phyloP scores from a whole-genome alignment of 1,140 invertebrate species.

The Meloidogyne hapla region DNA sequence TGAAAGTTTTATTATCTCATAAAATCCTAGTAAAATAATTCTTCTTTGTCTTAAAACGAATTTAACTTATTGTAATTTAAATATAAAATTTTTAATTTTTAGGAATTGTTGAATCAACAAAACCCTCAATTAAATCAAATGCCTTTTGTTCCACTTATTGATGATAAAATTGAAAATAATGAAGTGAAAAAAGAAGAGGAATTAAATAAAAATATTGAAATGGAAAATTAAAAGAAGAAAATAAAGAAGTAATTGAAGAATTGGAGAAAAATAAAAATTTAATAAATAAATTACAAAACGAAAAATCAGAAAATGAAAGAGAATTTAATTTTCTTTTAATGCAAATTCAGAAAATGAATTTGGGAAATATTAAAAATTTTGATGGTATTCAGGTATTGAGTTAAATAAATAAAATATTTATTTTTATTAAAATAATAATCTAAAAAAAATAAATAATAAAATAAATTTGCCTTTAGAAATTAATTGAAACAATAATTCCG shows the following conservation, averaged over 20 bases:
- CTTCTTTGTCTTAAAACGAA: too few species aligned
- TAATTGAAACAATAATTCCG: too few species aligned
- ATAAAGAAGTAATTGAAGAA: neutral
- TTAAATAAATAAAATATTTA: too few species aligned
- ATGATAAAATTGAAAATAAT: neutral
- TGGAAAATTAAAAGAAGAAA: neutral
- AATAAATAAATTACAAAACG: neutral
- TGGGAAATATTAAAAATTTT: neutral
- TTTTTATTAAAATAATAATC: too few species aligned
- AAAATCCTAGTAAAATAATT: too few species aligned
- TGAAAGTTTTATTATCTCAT: too few species aligned
- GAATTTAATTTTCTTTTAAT: neutral
- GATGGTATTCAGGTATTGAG: too few species aligned
- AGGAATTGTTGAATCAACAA: neutral
- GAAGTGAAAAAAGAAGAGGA: neutral
- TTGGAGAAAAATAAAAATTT: neutral
- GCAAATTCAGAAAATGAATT: neutral
- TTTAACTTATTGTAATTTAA: too few species aligned
- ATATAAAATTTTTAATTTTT: neutral
- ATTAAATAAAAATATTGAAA: neutral
- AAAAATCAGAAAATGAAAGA: neutral
- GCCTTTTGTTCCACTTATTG: too few species aligned
- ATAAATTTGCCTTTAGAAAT: too few species aligned
- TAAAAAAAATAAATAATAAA: too few species aligned
- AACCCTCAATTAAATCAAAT: too few species aligned